A percentile compares a stretch with the other conserved stretches of the same genome.
Evolutionary conservation across 2,113 vertebrate species (phyloP).

Genomic region (Sorex fumeus): DNA sequence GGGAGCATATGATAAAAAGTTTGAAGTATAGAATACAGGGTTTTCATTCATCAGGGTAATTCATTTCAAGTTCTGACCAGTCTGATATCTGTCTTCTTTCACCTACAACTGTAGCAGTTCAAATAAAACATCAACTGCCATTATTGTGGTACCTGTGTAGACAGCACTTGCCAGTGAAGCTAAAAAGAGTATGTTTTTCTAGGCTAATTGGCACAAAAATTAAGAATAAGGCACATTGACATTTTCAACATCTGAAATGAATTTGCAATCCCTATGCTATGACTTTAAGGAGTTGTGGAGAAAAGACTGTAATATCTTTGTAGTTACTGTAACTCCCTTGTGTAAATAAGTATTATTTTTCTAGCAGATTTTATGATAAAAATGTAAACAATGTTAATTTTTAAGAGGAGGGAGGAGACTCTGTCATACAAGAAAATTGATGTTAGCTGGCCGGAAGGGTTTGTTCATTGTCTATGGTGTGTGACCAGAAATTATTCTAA

Average conservation of each 20-base stretch:
- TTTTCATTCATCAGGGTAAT: background rate
- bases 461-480: background rate
- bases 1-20: background rate
- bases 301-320: background rate
- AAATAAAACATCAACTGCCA: background rate
- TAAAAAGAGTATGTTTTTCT: background rate
- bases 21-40: background rate
- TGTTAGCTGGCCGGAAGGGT: background rate
- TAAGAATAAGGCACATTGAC: background rate
- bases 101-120: background rate
- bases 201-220: background rate
- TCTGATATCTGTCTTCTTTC: background rate
- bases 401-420: background rate
- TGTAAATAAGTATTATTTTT: background rate
- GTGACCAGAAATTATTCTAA: background rate
- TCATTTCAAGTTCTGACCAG: constrained; percentile 9
- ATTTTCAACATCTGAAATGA: background rate
- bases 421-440: background rate
- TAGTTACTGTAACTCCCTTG: background rate
- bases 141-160: constrained; percentile 2
- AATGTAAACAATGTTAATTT: background rate
- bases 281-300: background rate
- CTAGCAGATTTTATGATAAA: background rate
- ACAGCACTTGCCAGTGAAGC: background rate
- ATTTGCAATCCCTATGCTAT: background rate